Conservation (phyloP, 2,797 vertebrate species). For the Ispidina lecontei region DNA sequence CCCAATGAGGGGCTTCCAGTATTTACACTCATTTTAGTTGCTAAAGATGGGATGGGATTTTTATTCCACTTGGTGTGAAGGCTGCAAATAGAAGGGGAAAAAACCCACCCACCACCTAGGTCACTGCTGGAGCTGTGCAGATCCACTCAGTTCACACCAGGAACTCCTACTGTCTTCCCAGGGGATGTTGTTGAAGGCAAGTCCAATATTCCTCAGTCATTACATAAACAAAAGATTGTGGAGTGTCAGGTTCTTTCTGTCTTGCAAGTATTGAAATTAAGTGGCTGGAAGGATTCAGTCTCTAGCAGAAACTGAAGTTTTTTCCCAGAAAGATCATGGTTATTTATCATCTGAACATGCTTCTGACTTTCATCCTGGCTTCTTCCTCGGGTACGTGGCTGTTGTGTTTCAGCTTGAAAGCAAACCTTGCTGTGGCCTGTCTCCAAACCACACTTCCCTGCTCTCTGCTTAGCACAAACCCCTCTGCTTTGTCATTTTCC, state of each 20-base stretch:
- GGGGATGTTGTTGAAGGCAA: neutral
- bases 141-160: neutral
- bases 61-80: neutral
- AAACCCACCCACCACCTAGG: neutral
- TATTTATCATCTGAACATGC: neutral
- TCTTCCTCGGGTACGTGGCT: neutral
- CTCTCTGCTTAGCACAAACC: neutral
- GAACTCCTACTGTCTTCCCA: neutral
- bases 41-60: neutral
- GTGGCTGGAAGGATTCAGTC: neutral
- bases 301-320: neutral
- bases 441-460: neutral
- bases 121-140: neutral
- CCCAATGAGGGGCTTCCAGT: neutral
- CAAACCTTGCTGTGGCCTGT: neutral
- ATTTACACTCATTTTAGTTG: neutral
- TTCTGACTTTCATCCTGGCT: neutral
- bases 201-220: neutral
- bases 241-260: slow-evolving; percentile 12
- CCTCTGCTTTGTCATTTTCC: neutral
- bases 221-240: neutral
- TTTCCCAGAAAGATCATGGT: neutral
- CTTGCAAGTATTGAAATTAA: slow-evolving; percentile 31
- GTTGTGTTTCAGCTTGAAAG: neutral
- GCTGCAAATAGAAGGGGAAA: neutral